A percentile compares a stretch with the other conserved stretches of the same genome.
phyloP scores from a whole-genome alignment of 2,113 vertebrate species.

The Pogonocichla stellata region DNA sequence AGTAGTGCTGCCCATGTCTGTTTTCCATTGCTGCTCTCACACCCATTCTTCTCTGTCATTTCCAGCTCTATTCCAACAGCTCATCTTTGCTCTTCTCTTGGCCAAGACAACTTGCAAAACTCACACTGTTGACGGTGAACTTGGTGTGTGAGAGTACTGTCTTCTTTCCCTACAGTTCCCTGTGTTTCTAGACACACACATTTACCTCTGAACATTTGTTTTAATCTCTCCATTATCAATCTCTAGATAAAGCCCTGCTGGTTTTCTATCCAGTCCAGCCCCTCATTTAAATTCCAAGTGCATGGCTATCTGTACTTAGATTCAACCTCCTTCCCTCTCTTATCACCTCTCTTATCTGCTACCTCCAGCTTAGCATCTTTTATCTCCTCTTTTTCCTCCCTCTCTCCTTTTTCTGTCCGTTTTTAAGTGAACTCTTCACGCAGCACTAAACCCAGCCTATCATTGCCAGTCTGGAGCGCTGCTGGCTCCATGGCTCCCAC shows the following conservation, averaged over 20 bases:
- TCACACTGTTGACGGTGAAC: neutral
- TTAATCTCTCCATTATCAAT: conserved; percentile 24
- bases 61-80: neutral
- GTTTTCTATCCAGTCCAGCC: neutral
- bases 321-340: neutral
- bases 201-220: conserved; percentile 29
- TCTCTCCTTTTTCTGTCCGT: conserved; percentile 17
- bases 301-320: neutral
- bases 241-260: neutral
- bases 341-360: neutral
- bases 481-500: conserved; percentile 58
- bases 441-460: conserved; percentile 60
- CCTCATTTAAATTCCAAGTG: neutral
- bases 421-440: conserved; percentile 65
- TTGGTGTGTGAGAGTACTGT: neutral
- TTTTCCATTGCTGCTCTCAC: neutral
- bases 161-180: neutral
- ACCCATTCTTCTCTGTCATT: neutral
- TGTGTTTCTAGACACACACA: neutral
- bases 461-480: conserved; percentile 37
- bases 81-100: neutral
- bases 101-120: conserved; percentile 1
- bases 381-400: neutral
- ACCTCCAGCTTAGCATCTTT: neutral
- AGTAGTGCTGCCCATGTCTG: neutral